Conservation (phyloP, 2,113 vertebrate species). For the Apistogramma diplotaenia region DNA sequence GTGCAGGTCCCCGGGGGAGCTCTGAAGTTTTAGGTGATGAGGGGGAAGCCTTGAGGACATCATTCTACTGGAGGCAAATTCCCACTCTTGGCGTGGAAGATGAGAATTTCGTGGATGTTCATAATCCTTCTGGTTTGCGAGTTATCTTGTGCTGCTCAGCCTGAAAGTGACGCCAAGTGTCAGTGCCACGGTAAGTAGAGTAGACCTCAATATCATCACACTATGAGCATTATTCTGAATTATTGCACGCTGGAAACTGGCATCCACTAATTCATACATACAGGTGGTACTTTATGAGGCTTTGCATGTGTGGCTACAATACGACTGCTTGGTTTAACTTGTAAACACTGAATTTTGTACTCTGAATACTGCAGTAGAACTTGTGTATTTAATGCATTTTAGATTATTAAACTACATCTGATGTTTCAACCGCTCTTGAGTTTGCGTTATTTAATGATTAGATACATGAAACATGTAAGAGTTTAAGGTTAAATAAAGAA, state of each 20-base stretch:
- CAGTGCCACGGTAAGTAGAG: slow-evolving; percentile 8
- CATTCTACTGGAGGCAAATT: not conserved
- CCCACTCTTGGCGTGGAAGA: not conserved
- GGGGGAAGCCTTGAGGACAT: not conserved
- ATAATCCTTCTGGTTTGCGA: slow-evolving; percentile 19
- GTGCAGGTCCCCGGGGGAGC: not conserved
- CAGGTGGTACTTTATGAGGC: not conserved
- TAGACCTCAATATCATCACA: not conserved
- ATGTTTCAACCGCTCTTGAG: not conserved
- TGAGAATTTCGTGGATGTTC: slow-evolving; percentile 39
- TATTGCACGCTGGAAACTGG: not conserved
- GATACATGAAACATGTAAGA: not conserved
- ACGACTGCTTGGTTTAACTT: not conserved
- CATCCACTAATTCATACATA: not conserved
- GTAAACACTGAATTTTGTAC: not conserved
- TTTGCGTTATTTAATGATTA: not conserved
- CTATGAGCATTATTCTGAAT: not conserved
- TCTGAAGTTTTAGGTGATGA: slow-evolving; percentile 3
- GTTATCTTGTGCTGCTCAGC: not conserved
- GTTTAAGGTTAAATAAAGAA: not conserved
- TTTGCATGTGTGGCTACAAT: not conserved
- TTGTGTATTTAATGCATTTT: not conserved
- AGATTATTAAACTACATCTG: not conserved
- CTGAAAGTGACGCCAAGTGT: not conserved
- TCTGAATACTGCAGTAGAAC: not conserved